A percentile compares a stretch with the other conserved stretches of the same genome.
Conservation (phyloP, 2,888 invertebrate species). For the Volucella inflata region DNA sequence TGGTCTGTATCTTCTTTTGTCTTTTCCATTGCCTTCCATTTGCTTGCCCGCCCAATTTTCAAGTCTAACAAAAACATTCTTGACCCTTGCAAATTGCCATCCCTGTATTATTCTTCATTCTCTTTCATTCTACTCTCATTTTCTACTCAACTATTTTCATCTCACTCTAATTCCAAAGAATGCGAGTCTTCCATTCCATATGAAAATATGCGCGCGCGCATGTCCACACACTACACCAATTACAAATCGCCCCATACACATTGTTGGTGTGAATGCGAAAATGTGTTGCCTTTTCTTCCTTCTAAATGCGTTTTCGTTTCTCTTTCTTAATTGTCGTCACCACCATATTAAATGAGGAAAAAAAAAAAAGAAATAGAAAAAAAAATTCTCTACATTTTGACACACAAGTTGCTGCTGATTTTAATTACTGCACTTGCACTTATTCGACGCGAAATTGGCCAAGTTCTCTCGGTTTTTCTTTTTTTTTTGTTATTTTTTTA, state of each 20-base stretch:
- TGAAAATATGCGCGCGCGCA: constrained; percentile 54
- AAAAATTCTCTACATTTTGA: constrained; percentile 49
- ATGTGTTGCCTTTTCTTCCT: constrained; percentile 5
- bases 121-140: constrained; percentile 61
- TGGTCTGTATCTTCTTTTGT: no score
- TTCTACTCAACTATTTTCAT: constrained; percentile 39
- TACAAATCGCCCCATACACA: neutral
- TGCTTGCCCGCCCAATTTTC: neutral
- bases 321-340: constrained; percentile 9
- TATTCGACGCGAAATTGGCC: constrained; percentile 70
- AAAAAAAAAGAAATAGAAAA: constrained; percentile 45
- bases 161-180: constrained; percentile 49
- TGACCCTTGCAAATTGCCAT: constrained; percentile 45
- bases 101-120: constrained; percentile 50
- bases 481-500: constrained; percentile 65
- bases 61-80: constrained; percentile 21
- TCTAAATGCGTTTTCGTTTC: constrained; percentile 32
- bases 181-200: neutral
- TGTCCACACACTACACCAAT: constrained; percentile 35
- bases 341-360: constrained; percentile 48
- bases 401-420: constrained; percentile 74
- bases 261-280: constrained; percentile 25
- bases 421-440: constrained; percentile 75
- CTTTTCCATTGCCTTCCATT: neutral
- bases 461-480: constrained; percentile 66